phyloP scores from a whole-genome alignment of 2,113 vertebrate species.

The Actenoides hombroni region DNA sequence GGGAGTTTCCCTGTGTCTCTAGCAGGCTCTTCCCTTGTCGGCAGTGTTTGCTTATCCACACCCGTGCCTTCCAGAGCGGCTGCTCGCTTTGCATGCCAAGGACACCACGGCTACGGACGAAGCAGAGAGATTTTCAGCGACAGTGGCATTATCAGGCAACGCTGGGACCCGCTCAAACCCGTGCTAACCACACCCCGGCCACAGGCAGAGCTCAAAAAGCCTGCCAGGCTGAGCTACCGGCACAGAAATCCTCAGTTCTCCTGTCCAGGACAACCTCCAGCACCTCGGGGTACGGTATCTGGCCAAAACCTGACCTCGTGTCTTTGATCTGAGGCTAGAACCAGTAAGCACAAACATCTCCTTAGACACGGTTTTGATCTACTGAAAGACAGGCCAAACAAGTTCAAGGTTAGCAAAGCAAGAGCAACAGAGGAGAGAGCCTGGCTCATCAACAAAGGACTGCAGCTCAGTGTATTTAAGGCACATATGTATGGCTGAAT shows the following conservation, averaged over 20 bases:
- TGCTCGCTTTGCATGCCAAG: slow-evolving; percentile 5
- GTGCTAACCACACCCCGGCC: background rate
- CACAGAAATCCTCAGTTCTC: background rate
- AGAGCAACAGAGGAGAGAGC: background rate
- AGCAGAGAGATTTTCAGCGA: background rate
- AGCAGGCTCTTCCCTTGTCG: background rate
- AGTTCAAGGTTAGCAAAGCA: background rate
- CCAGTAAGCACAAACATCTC: background rate
- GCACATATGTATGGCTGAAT: slow-evolving; percentile 40
- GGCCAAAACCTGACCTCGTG: background rate
- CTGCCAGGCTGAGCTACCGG: background rate
- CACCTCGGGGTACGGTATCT: background rate
- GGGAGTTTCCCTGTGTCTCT: background rate
- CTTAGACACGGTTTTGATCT: background rate
- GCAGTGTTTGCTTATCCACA: background rate
- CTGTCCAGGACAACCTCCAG: background rate
- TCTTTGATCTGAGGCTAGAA: background rate
- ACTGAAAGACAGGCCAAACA: background rate
- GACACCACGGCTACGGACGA: background rate
- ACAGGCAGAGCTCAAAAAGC: background rate
- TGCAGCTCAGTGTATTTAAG: slow-evolving; percentile 38
- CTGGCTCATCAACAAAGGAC: slow-evolving; percentile 36
- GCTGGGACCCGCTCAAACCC: background rate
- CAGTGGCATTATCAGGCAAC: background rate
- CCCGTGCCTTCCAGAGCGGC: background rate